Conservation (phyloP, 2,888 invertebrate species). For the Abrostola triplasia region DNA sequence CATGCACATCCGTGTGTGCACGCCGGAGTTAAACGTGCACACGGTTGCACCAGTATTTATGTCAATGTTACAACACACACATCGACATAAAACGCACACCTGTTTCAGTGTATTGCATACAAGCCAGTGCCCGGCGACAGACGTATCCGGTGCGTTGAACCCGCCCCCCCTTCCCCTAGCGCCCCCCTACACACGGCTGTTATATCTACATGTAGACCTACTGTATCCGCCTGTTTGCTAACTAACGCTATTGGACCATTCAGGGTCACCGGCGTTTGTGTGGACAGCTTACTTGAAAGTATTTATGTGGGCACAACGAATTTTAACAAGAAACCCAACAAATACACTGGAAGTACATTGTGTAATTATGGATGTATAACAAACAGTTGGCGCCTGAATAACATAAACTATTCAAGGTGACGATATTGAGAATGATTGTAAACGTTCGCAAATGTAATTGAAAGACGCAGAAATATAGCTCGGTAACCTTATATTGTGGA, state of each 20-base stretch:
- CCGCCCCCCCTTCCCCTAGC: slow-evolving; percentile 67
- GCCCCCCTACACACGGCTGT: slow-evolving; percentile 61
- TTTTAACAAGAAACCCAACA: slow-evolving; percentile 47
- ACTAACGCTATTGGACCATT: slow-evolving; percentile 68
- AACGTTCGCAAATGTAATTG: slow-evolving; percentile 48
- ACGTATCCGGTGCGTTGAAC: slow-evolving; percentile 87
- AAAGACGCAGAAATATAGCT: slow-evolving; percentile 37
- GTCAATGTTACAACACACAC: slow-evolving; percentile 85
- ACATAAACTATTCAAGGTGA: slow-evolving; percentile 44
- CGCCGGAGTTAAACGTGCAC: slow-evolving; percentile 60
- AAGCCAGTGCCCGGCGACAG: slow-evolving; percentile 77
- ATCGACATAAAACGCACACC: slow-evolving; percentile 70
- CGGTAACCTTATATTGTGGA: slow-evolving; percentile 34
- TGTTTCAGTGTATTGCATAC: slow-evolving; percentile 73
- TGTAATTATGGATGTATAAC: slow-evolving; percentile 50
- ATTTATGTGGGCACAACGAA: slow-evolving; percentile 53
- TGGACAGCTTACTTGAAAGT: slow-evolving; percentile 61
- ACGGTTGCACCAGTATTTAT: slow-evolving; percentile 79
- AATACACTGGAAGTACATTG: slow-evolving; percentile 52
- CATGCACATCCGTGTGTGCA: slow-evolving; percentile 41
- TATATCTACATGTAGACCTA: slow-evolving; percentile 63
- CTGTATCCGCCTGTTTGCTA: slow-evolving; percentile 69
- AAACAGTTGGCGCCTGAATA: slow-evolving; percentile 30
- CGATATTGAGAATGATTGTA: slow-evolving; percentile 26
- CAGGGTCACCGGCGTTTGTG: slow-evolving; percentile 67